A percentile compares a stretch with the other conserved stretches of the same genome.
Conservation (phyloP, 1,140 invertebrate species). For the Papilio polytes region DNA sequence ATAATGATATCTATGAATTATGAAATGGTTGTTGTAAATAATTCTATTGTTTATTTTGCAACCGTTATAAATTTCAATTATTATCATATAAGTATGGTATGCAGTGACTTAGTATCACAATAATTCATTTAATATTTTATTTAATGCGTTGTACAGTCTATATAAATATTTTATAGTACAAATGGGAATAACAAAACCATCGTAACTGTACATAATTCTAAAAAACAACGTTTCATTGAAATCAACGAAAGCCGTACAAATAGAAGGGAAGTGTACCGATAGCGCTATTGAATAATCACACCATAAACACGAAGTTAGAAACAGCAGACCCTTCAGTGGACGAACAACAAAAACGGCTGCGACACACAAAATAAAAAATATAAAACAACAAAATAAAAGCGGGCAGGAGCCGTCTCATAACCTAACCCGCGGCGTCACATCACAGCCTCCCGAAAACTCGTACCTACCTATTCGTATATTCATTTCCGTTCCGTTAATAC, state of each 20-base stretch:
- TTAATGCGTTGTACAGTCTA: too few species aligned
- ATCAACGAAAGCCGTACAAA: neutral
- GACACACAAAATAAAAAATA: constrained; percentile 37
- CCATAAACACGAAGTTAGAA: constrained; percentile 6
- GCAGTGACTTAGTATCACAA: too few species aligned
- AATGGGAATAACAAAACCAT: neutral
- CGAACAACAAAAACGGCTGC: constrained; percentile 48
- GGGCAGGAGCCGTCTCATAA: constrained; percentile 75
- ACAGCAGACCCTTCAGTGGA: constrained; percentile 37
- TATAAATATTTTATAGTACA: too few species aligned
- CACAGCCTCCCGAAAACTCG: constrained; percentile 74
- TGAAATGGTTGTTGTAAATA: too few species aligned
- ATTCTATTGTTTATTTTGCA: too few species aligned
- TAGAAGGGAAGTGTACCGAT: neutral
- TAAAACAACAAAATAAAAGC: constrained; percentile 67
- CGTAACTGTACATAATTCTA: neutral
- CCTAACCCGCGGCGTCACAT: constrained; percentile 71
- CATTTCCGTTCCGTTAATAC: constrained; percentile 83
- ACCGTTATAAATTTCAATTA: too few species aligned
- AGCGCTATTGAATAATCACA: neutral
- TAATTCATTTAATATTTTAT: too few species aligned
- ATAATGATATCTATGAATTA: neutral
- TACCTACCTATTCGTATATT: constrained; percentile 79
- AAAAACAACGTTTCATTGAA: neutral
- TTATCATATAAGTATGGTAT: too few species aligned